Percentiles rank a stretch among this genome's conserved stretches.
phyloP scores from a whole-genome alignment of 2,113 vertebrate genomes.

The Lanius ludovicianus region DNA sequence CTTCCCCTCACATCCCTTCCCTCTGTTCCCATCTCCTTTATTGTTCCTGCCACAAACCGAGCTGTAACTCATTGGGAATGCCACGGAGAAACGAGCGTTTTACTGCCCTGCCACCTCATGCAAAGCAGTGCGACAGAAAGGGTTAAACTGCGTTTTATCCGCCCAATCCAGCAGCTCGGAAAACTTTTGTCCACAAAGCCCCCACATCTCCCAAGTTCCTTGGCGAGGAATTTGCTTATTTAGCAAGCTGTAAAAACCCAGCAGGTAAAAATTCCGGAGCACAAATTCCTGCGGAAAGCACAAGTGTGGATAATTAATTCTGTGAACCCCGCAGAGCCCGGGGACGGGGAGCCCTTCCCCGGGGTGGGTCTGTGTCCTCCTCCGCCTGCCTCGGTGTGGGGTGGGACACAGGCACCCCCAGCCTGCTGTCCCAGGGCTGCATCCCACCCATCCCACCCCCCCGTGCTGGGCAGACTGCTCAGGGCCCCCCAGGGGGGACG shows the following conservation, averaged over 20 bases:
- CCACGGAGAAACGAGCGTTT: neutral
- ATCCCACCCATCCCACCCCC: neutral
- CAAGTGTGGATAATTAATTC: neutral
- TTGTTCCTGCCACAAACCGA: neutral
- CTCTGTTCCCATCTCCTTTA: neutral
- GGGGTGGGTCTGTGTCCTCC: neutral
- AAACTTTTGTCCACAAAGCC: neutral
- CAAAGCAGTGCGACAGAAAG: neutral
- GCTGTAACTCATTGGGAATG: neutral
- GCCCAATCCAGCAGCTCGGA: neutral
- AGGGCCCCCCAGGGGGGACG: neutral
- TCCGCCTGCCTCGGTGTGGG: fast-evolving
- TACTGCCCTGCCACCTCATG: neutral
- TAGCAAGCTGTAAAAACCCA: neutral
- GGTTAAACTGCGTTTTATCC: neutral
- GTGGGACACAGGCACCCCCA: neutral
- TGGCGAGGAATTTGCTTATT: neutral
- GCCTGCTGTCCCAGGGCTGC: neutral
- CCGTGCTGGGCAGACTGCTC: neutral
- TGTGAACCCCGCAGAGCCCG: fast-evolving
- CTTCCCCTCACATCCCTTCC: neutral
- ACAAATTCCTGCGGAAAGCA: neutral
- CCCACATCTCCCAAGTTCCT: neutral
- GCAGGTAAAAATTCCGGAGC: neutral
- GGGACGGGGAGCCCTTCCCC: neutral